Evolutionary conservation across 2,888 invertebrate species (phyloP), one percentile per base, ranked within the genome.

Genomic region (Thymelicus sylvestris): DNA sequence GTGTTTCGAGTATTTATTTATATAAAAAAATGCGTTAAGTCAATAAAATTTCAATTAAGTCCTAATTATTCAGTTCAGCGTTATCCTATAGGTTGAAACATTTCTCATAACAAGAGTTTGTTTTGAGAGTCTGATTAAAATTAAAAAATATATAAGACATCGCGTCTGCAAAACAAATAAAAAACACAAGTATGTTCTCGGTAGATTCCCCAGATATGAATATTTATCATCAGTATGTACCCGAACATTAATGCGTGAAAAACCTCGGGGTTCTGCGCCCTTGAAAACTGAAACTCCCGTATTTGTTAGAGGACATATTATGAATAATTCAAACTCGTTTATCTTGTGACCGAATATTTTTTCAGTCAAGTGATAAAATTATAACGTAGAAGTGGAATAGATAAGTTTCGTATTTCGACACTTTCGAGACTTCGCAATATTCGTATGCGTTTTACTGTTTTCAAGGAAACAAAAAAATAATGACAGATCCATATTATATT

Each of bases 241-340:
- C 44, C 55, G 47, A 55, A 10, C 68, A 68, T 44, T 63, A 67
- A 68, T 68, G 68, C 62, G 68, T 63, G 63, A 68, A 68, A 68
- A 68, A 52, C 38, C 55, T 31, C 24, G 31, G 19, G 57, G 41
- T 38, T 31, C 12, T 31, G 39, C 63, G 57, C 57, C 47, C 68
- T 68, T 57, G 55, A 57, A 67, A 67, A 63, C 63, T 47, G 52
- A 55, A 62, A 61, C 61, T 63, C 57, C 47, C 52, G 68, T 63
- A 68, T 68, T 68, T 63, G 59, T 62, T 48, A 67, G 52, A 48
- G 60, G 31, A 12, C 44, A 12, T 57, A 68, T 68, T 57, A 68
- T 68, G 68, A 63, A 68, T 68, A 38, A 68, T 68, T 68, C 68
- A 68, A 31, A 62, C 55, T 15, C 41, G 52, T 41, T 24, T 52